These are phyloP conservation scores for Leuciscus waleckii DNA, from an alignment of 2,797 vertebrate species.

Conservation along the genomic window DNA sequence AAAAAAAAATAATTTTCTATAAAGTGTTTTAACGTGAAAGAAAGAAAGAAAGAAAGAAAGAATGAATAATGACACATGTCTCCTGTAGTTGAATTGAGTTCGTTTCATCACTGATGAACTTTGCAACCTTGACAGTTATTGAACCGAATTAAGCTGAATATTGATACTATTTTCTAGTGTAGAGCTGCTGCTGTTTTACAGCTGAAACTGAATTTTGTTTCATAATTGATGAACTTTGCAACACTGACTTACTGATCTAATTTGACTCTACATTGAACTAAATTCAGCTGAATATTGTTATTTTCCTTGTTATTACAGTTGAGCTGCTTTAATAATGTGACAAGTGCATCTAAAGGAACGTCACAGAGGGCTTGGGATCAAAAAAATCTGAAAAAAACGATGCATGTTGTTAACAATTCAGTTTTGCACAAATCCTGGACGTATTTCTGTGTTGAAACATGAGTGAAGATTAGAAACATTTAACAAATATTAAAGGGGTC, in stretches of 20 bases:
- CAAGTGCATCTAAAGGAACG: background rate
- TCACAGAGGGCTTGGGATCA: background rate
- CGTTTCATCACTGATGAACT: background rate
- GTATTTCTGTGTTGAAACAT: constrained; percentile 11
- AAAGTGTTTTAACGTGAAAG: background rate
- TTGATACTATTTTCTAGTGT: background rate
- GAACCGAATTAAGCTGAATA: background rate
- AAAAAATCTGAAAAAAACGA: background rate
- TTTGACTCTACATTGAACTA: background rate
- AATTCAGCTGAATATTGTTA: background rate
- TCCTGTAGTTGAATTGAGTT: too few relatives aligned
- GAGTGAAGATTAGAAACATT: constrained; percentile 14
- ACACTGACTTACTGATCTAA: background rate
- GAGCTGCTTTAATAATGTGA: background rate
- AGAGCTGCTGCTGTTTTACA: background rate
- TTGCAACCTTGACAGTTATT: background rate
- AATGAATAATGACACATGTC: too few relatives aligned
- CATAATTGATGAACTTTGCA: background rate
- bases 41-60: background rate
- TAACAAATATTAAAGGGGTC: constrained; percentile 16
- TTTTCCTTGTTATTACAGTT: background rate
- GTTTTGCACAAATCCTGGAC: constrained; percentile 18
- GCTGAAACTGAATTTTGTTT: background rate
- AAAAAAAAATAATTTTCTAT: too few relatives aligned
- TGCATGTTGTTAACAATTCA: background rate